Evolutionary conservation across 2,797 vertebrate species (phyloP), one percentile per base, ranked within the genome.

Genomic region (Orestias chungarensis): DNA sequence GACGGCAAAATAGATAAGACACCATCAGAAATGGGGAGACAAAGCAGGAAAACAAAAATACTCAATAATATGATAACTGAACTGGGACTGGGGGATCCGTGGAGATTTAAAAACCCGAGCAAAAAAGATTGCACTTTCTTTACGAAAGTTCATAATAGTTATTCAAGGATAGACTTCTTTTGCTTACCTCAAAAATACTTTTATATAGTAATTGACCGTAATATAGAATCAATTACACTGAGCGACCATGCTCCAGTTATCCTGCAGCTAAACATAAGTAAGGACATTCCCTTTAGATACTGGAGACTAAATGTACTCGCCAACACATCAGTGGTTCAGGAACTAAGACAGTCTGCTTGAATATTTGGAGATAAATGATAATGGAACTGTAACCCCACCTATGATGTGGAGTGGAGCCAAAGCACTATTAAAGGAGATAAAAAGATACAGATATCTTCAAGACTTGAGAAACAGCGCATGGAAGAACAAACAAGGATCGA

Each of bases 331-430:
- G 14, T 43, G 14, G 3, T 69, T 3, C 50, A 65, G 0, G n/a
- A 44, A 0, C n/a, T 65, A 31, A 57, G 25, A 31, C 49, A 49
- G 0, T 12, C 0, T 73, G 4, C 27, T 23, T 10, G n/a, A 73
- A 40, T 47, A 67, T 47, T 31, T 75, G 4, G 46, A 74, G 10
- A 74, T 23, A 44, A 65, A 70, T 47, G 42, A 64, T 7, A 65
- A 46, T 65, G 67, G 59, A 3, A 1, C 49, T 0, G 49, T 75
- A 0, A 35, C 5, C 0, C 49, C 57, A 35, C 4, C 54, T 18
- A 64, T 52, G 0, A 9, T 75, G 11, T 69, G 59, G 73, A 38
- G 20, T 23, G 67, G 40, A 44, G 29, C 44, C 1, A 49, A 33
- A 3, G 27, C 64, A 33, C 29, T 66, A 7, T 3, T 49, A 12